These are phyloP conservation scores for Antheraea pernyi DNA, from an alignment of 1,140 invertebrate genomes.

Conservation along the genomic window DNA sequence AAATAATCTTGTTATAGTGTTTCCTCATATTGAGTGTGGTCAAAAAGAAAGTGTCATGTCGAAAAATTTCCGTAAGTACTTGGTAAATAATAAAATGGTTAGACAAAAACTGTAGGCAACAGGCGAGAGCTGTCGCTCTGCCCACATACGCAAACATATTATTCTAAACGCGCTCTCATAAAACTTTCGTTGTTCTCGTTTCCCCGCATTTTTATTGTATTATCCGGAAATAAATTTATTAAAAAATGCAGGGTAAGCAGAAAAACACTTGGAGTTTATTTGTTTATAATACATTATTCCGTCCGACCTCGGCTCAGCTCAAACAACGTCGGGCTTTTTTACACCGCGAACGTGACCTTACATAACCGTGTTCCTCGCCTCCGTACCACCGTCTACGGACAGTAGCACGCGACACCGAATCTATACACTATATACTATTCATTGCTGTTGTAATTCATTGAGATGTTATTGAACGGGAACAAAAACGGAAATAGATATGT, in stretches of 20 bases:
- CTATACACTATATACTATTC: not conserved
- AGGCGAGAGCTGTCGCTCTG: not conserved
- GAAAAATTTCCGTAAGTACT: no score
- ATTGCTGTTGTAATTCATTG: not conserved
- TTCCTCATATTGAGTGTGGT: no score
- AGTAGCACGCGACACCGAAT: not conserved
- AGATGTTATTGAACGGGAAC: not conserved
- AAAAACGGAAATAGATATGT: not conserved
- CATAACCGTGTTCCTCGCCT: conserved; percentile 21
- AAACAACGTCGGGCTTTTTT: conserved; percentile 30
- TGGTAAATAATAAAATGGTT: not conserved
- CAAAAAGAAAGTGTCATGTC: no score
- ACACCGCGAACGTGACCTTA: conserved; percentile 25
- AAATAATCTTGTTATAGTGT: no score
- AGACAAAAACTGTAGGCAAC: not conserved
- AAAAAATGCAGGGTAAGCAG: conserved; percentile 1
- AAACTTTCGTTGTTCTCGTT: not conserved
- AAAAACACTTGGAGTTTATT: conserved; percentile 32
- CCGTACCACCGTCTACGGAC: not conserved
- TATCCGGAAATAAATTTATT: conserved; percentile 3
- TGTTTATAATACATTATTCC: conserved; percentile 38
- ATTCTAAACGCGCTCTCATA: not conserved
- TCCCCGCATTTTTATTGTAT: conserved; percentile 1
- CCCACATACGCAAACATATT: not conserved
- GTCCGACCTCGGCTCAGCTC: conserved; percentile 19